phyloP scores from a whole-genome alignment of 1,140 invertebrate genomes.

The Apis cerana region DNA sequence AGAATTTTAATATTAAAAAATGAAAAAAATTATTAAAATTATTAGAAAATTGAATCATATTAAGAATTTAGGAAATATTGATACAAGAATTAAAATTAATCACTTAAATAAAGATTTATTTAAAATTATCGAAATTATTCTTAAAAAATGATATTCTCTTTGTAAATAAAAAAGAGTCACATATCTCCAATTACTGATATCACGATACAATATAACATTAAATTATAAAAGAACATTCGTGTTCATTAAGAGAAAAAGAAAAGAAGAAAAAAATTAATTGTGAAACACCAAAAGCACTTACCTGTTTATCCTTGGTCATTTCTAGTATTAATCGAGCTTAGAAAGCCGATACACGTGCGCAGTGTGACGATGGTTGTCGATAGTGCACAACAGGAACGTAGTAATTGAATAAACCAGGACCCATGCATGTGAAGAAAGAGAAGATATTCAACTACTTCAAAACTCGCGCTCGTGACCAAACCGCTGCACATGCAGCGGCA shows the following conservation, averaged over 20 bases:
- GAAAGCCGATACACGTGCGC: slow-evolving; percentile 48
- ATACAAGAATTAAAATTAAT: no score
- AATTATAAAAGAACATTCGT: background rate
- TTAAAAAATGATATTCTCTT: no score
- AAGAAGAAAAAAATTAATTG: background rate
- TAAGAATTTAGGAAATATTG: no score
- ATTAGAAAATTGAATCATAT: no score
- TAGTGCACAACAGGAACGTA: slow-evolving; percentile 57
- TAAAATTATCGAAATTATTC: no score
- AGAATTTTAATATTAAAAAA: no score
- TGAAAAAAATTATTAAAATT: no score
- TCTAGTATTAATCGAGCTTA: slow-evolving; percentile 59
- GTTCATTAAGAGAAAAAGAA: background rate
- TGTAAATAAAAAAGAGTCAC: no score
- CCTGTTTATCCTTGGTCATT: slow-evolving; percentile 80
- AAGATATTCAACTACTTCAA: slow-evolving; percentile 28
- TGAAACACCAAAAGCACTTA: slow-evolving; percentile 63
- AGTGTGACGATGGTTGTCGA: slow-evolving; percentile 48
- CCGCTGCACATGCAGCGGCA: slow-evolving; percentile 18
- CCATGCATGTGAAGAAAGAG: slow-evolving; percentile 72
- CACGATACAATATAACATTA: background rate
- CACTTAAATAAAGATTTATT: no score
- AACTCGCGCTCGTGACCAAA: background rate
- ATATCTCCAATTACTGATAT: no score
- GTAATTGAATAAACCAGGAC: slow-evolving; percentile 71